A percentile compares a stretch with the other conserved stretches of the same genome.
phyloP scores from a whole-genome alignment of 1,140 invertebrate species.

The Aphidius ervi region DNA sequence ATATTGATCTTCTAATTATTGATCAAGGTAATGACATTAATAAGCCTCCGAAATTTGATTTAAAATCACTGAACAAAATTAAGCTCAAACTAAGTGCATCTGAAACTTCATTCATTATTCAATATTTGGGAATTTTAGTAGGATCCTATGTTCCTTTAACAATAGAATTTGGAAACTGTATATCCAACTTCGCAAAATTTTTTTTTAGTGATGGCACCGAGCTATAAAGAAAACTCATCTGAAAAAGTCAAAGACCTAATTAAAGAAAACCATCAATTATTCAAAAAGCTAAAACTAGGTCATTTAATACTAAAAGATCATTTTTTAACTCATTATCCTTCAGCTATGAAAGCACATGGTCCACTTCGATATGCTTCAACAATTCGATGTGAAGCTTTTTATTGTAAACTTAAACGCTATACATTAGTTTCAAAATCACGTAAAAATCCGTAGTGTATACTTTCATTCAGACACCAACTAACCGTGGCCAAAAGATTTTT shows the following conservation, averaged over 20 bases:
- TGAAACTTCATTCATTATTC: constrained; percentile 19
- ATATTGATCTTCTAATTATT: constrained; percentile 6
- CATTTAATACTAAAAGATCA: constrained; percentile 23
- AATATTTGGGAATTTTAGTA: constrained; percentile 18
- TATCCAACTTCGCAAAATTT: constrained; percentile 13
- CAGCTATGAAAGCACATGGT: constrained; percentile 17
- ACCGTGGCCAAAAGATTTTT: not conserved
- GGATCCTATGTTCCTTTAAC: constrained; percentile 18
- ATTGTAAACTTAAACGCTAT: constrained; percentile 22
- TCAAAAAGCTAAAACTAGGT: constrained; percentile 19
- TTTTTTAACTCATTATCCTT: constrained; percentile 22
- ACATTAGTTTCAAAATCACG: constrained; percentile 10
- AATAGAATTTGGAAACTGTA: constrained; percentile 18
- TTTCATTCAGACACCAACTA: constrained; percentile 21
- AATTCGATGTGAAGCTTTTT: constrained; percentile 25
- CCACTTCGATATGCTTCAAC: constrained; percentile 21
- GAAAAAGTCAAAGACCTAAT: constrained; percentile 12
- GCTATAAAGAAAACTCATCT: constrained; percentile 5
- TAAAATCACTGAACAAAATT: constrained; percentile 20
- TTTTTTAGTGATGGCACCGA: constrained; percentile 14
- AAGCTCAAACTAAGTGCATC: constrained; percentile 15
- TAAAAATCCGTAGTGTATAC: constrained; percentile 18
- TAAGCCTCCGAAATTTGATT: constrained; percentile 11
- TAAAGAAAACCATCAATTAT: constrained; percentile 20
- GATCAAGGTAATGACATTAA: constrained; percentile 14